Evolutionary conservation across 2,113 vertebrate genomes (phyloP), one percentile per base, ranked within the genome.

Genomic region (Hiodon alosoides): DNA sequence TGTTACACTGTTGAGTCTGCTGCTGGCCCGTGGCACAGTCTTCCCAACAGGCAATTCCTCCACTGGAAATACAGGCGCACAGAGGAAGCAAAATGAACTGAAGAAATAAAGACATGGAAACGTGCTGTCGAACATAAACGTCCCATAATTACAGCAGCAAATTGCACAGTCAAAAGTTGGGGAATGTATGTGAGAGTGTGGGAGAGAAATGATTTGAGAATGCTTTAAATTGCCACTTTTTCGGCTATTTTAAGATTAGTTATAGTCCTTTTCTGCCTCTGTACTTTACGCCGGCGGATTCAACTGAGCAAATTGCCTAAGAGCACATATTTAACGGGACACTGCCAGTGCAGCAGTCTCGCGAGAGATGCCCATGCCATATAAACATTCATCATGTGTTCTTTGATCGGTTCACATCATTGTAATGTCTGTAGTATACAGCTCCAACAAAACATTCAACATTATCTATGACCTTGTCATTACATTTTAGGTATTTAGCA

Each of bases 41-140:
- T 3, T 31, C 31, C 31, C 31, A 31, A 31, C 16, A 57, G 58
- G 16, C 17, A 2, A 16, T 76, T 73, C 16, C 62, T 69, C 69
- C 52, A 68, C 72, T 78, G 74, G 71, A 78, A 78, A 79, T 75
- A 76, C 79, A 76, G 77, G 74, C 77, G 74, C 71, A 46, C 13
- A 0, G 61, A 5, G 60, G 8, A 6, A 50, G 79, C 67, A 74
- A 79, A 79, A 69, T 66, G 53, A 54, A 66, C 69, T n/a, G 67
- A 17, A 64, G 17, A 79, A 80, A 64, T 65, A 46, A 73, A 62
- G 62, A 71, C 53, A 59, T 7, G 54, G 54, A n/a, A 60, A 31
- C 31, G 61, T 69, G 61, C 74, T 57, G 59, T 54, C 72, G 75
- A 67, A 51, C 66, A 74, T 66, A 17, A 65, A 74, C 48, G 5